These are phyloP conservation scores for Steinernema scapterisci DNA, from an alignment of 2,888 invertebrate species.

Conservation along the genomic window DNA sequence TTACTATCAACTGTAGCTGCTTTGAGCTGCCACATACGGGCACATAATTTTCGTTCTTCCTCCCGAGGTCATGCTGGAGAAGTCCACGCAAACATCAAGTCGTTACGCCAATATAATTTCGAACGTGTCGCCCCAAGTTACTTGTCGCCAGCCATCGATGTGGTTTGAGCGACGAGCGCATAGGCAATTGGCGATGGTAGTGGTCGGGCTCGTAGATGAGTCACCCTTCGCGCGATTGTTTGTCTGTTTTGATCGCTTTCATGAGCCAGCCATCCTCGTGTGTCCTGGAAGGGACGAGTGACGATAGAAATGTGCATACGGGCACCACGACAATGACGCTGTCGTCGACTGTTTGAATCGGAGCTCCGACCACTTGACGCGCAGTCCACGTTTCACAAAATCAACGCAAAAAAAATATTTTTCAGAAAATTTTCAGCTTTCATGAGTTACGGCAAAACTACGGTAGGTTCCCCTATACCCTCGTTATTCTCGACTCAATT, in stretches of 20 bases:
- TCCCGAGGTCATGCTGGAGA: neutral
- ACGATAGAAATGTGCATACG: neutral
- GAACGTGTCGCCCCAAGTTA: conserved; percentile 31
- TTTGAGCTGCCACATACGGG: too few species aligned
- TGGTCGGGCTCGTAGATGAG: conserved; percentile 24
- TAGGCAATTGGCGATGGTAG: conserved; percentile 18
- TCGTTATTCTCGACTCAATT: too few species aligned
- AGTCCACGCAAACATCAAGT: conserved; percentile 9
- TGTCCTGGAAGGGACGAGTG: conserved; percentile 14
- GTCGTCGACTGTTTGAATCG: neutral
- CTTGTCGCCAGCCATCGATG: conserved; percentile 27
- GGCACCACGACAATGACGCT: neutral
- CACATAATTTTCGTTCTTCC: neutral
- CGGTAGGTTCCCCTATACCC: too few species aligned
- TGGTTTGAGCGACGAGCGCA: conserved; percentile 13
- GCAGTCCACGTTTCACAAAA: neutral
- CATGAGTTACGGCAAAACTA: too few species aligned
- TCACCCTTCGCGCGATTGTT: conserved; percentile 26
- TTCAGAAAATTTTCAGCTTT: too few species aligned
- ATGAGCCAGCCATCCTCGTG: conserved; percentile 18
- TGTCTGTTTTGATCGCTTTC: conserved; percentile 32
- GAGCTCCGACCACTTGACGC: neutral
- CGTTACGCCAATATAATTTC: conserved; percentile 28
- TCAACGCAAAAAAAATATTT: neutral
- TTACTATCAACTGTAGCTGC: too few species aligned